Base-by-base conservation (phyloP, 2,797 vertebrate species). In the Poecilia wingei region DNA sequence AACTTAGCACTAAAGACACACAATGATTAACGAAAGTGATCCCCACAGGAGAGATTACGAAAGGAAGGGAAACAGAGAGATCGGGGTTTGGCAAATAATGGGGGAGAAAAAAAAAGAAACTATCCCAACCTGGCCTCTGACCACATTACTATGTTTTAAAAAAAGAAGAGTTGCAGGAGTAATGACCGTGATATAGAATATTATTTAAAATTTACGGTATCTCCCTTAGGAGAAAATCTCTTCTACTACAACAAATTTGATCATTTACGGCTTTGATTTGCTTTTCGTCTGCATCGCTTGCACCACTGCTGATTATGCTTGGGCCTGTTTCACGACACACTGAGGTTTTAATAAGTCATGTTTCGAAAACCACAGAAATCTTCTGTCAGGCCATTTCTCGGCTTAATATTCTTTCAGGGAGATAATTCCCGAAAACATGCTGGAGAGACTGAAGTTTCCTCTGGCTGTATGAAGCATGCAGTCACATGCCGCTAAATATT, bases 21-120 rank as follows among this genome's bases (percentile, higher is more conserved):
- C 79, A 95, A 94, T 94, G 77, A 94, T 94, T 94, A 93, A 93
- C 93, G 75, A 83, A 82, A 71, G 45, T n/a, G 31, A 75, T 81
- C 64, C 57, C 76, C 45, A 68, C 16, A 72, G 75, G 76, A 72
- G 68, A 39, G 70, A 55, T 79, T 83, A 84, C 20, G 71, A 71
- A 43, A 76, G 18, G 36, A 72, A 39, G n/a, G 31, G 74, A 72
- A 45, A 69, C 20, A 59, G 51, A 73, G 18, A 79, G 39, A 71
- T 45, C 39, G 68, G 45, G 2, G 66, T 55, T 31, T 4, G 18
- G 12, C 14, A 64, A 41, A 71, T 28, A 41, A 9, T 75, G 51
- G 72, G 51, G 47, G 72, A 72, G 64, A 31, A 22, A 41, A 36
- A 49, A 46, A 16, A 76, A 74, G 57, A 36, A 13, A 16, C 2